Evolutionary conservation across 2,888 invertebrate species (phyloP).

Genomic region (Apodemia duryi): DNA sequence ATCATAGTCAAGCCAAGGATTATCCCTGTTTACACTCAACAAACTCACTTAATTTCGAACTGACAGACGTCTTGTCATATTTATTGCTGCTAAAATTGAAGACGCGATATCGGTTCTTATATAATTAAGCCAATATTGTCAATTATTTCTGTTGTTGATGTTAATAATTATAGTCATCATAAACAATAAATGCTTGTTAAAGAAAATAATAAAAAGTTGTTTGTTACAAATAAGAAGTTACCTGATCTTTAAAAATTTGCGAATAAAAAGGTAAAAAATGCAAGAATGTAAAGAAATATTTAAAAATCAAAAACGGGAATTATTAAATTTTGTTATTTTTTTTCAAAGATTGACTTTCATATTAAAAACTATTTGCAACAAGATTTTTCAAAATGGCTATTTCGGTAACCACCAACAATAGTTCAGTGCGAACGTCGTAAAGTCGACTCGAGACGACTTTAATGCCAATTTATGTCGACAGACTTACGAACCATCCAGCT

Average conservation of each 20-base stretch:
- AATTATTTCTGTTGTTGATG: constrained; percentile 14
- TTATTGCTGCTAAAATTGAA: constrained; percentile 38
- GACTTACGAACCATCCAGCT: constrained; percentile 50
- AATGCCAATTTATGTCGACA: constrained; percentile 76
- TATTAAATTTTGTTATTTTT: too few relatives aligned
- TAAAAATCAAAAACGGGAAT: too few relatives aligned
- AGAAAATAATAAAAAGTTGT: too few relatives aligned
- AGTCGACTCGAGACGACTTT: constrained; percentile 76
- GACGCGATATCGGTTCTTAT: constrained; percentile 11
- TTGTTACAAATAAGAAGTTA: too few relatives aligned
- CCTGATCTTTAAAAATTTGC: too few relatives aligned
- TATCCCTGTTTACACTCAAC: constrained; percentile 80
- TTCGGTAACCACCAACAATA: constrained; percentile 45
- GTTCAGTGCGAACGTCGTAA: constrained; percentile 68
- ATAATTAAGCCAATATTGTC: not conserved
- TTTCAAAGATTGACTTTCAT: too few relatives aligned
- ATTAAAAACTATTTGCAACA: too few relatives aligned
- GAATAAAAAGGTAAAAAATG: too few relatives aligned
- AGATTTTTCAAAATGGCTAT: constrained; percentile 13
- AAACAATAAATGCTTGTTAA: too few relatives aligned
- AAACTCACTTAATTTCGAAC: constrained; percentile 77
- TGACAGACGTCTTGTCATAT: constrained; percentile 67
- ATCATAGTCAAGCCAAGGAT: constrained; percentile 78
- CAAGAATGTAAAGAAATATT: too few relatives aligned
- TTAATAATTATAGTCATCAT: not conserved